Percentiles rank a stretch among this genome's conserved stretches.
Conservation (phyloP, 2,113 vertebrate genomes). For the Anoura caudifer region DNA sequence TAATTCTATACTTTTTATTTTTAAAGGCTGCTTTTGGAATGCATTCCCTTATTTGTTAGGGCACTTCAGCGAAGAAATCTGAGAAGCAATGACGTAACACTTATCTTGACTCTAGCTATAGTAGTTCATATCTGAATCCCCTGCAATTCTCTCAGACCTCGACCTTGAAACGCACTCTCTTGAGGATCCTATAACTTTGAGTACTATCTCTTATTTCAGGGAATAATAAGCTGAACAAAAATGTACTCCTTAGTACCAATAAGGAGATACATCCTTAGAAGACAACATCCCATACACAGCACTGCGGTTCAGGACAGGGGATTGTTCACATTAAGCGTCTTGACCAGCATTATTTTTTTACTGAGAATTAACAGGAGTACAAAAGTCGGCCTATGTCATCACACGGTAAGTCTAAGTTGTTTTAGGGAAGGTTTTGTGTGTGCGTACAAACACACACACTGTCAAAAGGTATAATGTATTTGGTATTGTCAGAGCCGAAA, state of each 20-base stretch:
- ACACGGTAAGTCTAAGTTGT: background rate
- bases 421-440: background rate
- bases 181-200: background rate
- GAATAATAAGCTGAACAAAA: conserved; percentile 1
- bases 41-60: background rate
- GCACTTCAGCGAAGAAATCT: conserved; percentile 30
- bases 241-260: background rate
- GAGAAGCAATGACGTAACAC: background rate
- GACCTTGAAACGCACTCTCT: background rate
- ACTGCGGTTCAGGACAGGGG: background rate
- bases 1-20: background rate
- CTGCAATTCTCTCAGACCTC: background rate
- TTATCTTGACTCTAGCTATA: background rate
- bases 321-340: background rate
- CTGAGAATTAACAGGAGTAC: background rate
- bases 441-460: background rate
- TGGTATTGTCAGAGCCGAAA: background rate
- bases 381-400: background rate
- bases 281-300: background rate
- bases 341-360: background rate
- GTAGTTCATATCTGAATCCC: conserved; percentile 6
- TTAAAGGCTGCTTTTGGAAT: background rate
- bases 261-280: background rate
- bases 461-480: background rate
- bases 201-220: background rate